phyloP scores from a whole-genome alignment of 2,797 vertebrate species.

The Zenarchopterus dispar region DNA sequence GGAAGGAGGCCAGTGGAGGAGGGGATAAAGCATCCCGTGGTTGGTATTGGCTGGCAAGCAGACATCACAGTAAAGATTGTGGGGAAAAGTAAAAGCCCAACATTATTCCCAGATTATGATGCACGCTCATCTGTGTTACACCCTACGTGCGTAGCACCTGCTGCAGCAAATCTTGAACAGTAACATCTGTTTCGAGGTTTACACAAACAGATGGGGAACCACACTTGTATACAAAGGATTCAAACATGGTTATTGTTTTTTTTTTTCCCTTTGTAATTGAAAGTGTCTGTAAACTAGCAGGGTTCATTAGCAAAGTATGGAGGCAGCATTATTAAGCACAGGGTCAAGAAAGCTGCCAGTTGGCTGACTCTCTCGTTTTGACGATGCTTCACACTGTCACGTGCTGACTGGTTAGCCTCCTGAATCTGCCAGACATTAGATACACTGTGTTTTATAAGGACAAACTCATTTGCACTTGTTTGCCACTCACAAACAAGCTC shows the following conservation, averaged over 20 bases:
- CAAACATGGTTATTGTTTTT: constrained; percentile 12
- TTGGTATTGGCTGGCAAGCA: constrained; percentile 38
- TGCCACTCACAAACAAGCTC: constrained; percentile 42
- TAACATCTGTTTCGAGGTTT: constrained; percentile 13
- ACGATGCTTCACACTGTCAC: constrained; percentile 42
- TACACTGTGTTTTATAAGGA: constrained; percentile 55
- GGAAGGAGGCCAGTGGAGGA: constrained; percentile 48
- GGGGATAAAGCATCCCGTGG: constrained; percentile 58
- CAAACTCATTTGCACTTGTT: constrained; percentile 49
- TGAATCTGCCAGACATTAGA: constrained; percentile 36
- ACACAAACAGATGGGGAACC: constrained; percentile 6
- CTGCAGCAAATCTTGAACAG: neutral
- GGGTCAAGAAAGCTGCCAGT: constrained; percentile 60
- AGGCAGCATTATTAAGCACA: constrained; percentile 61
- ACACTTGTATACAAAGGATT: neutral
- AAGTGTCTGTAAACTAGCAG: constrained; percentile 39
- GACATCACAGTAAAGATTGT: constrained; percentile 20
- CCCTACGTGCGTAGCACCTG: neutral
- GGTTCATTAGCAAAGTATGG: constrained; percentile 50
- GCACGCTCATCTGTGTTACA: neutral
- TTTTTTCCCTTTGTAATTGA: constrained; percentile 24
- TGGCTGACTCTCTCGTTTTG: constrained; percentile 38
- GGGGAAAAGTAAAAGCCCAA: constrained; percentile 35
- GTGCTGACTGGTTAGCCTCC: constrained; percentile 40
- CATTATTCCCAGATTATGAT: constrained; percentile 18